Base-by-base conservation (phyloP, 2,113 vertebrate genomes). In the Madoqua kirkii region DNA sequence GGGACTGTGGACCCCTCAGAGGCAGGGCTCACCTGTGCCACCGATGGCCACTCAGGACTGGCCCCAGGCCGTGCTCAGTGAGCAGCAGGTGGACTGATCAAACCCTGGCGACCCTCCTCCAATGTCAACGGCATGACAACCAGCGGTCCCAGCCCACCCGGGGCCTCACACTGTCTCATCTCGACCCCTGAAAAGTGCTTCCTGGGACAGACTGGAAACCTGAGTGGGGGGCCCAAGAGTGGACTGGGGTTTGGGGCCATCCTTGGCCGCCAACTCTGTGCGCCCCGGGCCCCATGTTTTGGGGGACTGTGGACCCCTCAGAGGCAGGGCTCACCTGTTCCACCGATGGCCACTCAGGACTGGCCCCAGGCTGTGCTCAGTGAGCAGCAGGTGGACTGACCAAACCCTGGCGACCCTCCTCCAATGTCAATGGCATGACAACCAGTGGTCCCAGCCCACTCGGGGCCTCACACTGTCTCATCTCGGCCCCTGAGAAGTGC, bases 61-160 rank as follows among this genome's bases (percentile, higher is more conserved):
- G 60, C 29, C 27, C 10, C 17, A 52, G 21, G 60, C 91, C 1
- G 0, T 9, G 62, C 31, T 40, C 82, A 21, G 91, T 10, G 67
- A 50, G 25, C 25, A 25, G 67, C 43, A 50, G 92, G 16, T 40
- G 33, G 83, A 93, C 8, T 8, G 16, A 19, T 43, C 12, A 23
- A 43, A 21, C 67, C 43, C 43, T 23, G n/a, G 83, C 2, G 13
- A 25, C 82, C 40, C 33, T 50, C 7, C 17, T 27, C 25, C 67
- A 23, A 1, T 1, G 25, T 23, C 54, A 23, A 5, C 0, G 0
- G 91, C 64, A 33, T 7, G 7, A 11, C 2, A 27, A 11, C 12
- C 29, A 36, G 43, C 6, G 0, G 54, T 36, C 82, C 31, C 2
- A 17, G 45, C 33, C 23, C 54, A 23, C 33, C 16, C 3, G 0